Evolutionary conservation across 2,888 invertebrate species (phyloP), one percentile per base, ranked within the genome.

Genomic region (Holacanthella duospinosa): DNA sequence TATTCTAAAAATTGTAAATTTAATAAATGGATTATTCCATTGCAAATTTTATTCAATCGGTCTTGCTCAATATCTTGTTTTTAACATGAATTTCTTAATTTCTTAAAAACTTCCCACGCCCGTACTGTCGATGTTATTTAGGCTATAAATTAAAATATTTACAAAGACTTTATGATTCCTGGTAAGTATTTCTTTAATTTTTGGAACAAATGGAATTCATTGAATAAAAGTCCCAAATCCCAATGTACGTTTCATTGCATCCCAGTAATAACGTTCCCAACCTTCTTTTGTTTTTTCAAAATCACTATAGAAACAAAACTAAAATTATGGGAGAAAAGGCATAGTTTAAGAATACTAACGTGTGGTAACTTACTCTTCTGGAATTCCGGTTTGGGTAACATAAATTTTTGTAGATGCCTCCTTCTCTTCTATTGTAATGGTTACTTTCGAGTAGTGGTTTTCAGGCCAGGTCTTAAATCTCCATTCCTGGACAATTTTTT

Each of bases 181-280:
- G n/a, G n/a, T n/a, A n/a, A n/a, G n/a, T n/a, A n/a, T 16, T 16
- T 36, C 36, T 36, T 36, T 6, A 36, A 9, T 6, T 36, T 36
- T 9, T 36, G 6, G 36, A 36, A 36, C 16, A 36, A 16, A 36
- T 16, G 36, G 36, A 36, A 36, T 36, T 48, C n/a, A 48, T 21
- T 48, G 48, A 4, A 48, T 48, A 21, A 48, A 48, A 9, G 19
- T 48, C 19, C 92, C 93, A 76, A 89, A 94, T 56, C 93, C 93
- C 77, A 95, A 93, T 0, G 89, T 87, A 67, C 89, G 84, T 77
- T 92, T 94, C 78, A 99, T 94, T 73, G 93, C 86, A 75, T 91
- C 87, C 85, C 94, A 95, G 77, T 97, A 99, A 79, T 95, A 93
- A 64, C 88, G 83, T 68, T 87, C 85, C 96, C 96, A 97, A 75